Conservation (phyloP, 2,797 vertebrate genomes). For the Knipowitschia caucasica region DNA sequence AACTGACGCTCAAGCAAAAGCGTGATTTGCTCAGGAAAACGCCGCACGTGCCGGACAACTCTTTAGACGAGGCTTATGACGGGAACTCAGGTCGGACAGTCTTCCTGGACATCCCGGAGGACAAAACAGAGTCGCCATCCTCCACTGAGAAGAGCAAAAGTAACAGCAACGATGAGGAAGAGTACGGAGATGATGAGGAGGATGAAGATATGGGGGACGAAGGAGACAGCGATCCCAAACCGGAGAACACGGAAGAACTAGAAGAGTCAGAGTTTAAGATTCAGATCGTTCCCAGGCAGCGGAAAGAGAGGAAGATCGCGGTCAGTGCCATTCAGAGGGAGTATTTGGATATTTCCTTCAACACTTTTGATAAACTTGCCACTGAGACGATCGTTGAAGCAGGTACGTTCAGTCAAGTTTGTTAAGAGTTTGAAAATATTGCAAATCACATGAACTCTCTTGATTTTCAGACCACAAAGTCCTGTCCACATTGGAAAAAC, state of each 20-base stretch:
- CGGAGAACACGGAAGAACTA: constrained; percentile 63
- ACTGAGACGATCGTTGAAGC: constrained; percentile 84
- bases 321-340: constrained; percentile 98
- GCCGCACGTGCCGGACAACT: constrained; percentile 83
- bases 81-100: constrained; percentile 77
- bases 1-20: constrained; percentile 92
- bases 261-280: constrained; percentile 97
- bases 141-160: constrained; percentile 77
- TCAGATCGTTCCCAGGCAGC: constrained; percentile 94
- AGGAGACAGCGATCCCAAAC: constrained; percentile 81
- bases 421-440: not conserved
- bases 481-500: constrained; percentile 92
- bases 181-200: constrained; percentile 83
- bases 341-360: constrained; percentile 96
- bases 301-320: constrained; percentile 96
- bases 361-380: constrained; percentile 89
- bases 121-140: constrained; percentile 77
- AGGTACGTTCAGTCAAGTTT: constrained; percentile 71
- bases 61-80: constrained; percentile 78
- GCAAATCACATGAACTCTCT: constrained; percentile 55
- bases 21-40: constrained; percentile 91
- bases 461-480: constrained; percentile 86
- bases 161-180: constrained; percentile 76
- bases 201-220: constrained; percentile 86
- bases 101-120: constrained; percentile 86